phyloP scores from a whole-genome alignment of 2,888 invertebrate species.

The Ochlodes sylvanus region DNA sequence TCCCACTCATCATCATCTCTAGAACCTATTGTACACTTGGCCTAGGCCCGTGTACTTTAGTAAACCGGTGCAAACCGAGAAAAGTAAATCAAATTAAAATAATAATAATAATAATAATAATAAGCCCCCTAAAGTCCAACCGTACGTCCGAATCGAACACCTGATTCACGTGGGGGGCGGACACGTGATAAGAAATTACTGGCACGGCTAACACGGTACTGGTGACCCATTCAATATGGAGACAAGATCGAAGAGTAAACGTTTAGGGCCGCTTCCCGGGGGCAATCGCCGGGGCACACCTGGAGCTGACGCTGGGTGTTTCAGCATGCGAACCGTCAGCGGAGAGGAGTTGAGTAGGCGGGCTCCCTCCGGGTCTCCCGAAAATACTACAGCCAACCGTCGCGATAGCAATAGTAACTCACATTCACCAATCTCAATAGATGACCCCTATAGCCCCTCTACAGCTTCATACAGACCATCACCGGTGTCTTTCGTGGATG shows the following conservation, averaged over 20 bases:
- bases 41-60: background rate
- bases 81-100: background rate
- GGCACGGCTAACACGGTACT: conserved; percentile 33
- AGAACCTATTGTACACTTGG: too few relatives aligned
- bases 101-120: conserved; percentile 35
- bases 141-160: conserved; percentile 32
- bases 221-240: conserved; percentile 29
- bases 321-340: too few relatives aligned
- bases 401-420: background rate
- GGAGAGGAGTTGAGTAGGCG: conserved; percentile 30
- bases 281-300: conserved; percentile 37
- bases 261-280: conserved; percentile 35
- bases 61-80: too few relatives aligned
- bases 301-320: too few relatives aligned
- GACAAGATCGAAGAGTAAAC: conserved; percentile 14
- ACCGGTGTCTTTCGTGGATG: background rate
- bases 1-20: too few relatives aligned
- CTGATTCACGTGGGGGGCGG: conserved; percentile 38
- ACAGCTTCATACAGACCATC: background rate
- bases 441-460: background rate
- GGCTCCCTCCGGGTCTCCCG: conserved; percentile 4
- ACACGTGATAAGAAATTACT: conserved; percentile 29
- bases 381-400: conserved; percentile 13
- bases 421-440: background rate
- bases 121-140: conserved; percentile 33